phyloP scores from a whole-genome alignment of 2,797 vertebrate genomes.

The Chiroxiphia lanceolata region DNA sequence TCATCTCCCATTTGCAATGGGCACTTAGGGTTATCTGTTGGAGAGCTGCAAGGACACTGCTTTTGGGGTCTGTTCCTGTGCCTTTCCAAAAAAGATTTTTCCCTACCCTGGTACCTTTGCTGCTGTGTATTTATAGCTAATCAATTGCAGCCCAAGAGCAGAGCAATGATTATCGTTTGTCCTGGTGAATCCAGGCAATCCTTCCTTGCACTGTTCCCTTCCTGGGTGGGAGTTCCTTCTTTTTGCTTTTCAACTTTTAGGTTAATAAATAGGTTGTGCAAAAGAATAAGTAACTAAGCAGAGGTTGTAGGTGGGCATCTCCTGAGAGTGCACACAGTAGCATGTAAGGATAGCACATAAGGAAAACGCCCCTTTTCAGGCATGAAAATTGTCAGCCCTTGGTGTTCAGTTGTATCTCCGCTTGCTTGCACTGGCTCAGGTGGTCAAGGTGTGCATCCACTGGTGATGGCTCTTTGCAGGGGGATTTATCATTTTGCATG shows the following conservation, averaged over 20 bases:
- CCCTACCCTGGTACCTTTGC: neutral
- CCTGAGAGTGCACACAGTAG: neutral
- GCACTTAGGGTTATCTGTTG: neutral
- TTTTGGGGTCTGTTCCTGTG: neutral
- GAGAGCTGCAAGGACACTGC: neutral
- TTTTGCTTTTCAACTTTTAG: neutral
- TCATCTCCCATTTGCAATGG: neutral
- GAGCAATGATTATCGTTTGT: neutral
- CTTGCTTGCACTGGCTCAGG: neutral
- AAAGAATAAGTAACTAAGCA: neutral
- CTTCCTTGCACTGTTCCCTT: neutral
- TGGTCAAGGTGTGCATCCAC: neutral
- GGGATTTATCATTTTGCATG: neutral
- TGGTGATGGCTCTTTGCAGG: neutral
- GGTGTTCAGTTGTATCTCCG: neutral
- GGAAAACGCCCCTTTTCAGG: neutral
- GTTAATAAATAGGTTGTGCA: neutral
- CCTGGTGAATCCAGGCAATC: neutral
- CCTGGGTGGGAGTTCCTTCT: neutral
- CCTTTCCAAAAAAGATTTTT: neutral
- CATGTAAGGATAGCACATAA: neutral
- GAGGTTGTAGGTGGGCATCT: neutral
- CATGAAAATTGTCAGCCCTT: neutral
- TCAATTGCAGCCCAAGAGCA: neutral
- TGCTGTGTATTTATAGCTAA: neutral